A percentile compares a stretch with the other conserved stretches of the same genome.
phyloP scores from a whole-genome alignment of 2,888 invertebrate species.

The Gonocerus acuteangulatus region DNA sequence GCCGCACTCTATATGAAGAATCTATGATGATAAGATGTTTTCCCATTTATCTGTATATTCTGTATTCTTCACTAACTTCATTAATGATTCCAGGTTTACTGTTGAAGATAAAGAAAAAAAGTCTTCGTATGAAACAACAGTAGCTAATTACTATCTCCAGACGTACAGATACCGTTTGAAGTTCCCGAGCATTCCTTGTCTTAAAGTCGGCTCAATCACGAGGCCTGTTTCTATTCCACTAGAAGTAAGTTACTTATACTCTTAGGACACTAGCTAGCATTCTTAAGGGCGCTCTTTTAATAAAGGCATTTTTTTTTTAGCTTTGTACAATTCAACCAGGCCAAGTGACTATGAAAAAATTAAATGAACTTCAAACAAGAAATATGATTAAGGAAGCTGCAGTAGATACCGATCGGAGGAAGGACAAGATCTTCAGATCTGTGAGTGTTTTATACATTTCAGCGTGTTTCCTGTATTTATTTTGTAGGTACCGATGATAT shows the following conservation, averaged over 20 bases:
- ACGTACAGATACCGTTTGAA: constrained; percentile 47
- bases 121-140: constrained; percentile 40
- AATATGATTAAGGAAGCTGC: constrained; percentile 84
- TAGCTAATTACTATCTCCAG: constrained; percentile 46
- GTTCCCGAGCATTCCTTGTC: constrained; percentile 67
- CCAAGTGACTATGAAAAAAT: constrained; percentile 70
- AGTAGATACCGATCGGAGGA: constrained; percentile 65
- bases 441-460: constrained; percentile 25
- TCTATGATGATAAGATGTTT: too few species aligned
- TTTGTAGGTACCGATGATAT: too few species aligned
- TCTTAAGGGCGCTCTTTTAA: too few species aligned
- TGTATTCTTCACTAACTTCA: too few species aligned
- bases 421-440: constrained; percentile 68
- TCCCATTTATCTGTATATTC: too few species aligned
- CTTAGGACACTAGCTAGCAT: too few species aligned
- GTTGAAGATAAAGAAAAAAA: background rate
- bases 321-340: constrained; percentile 69
- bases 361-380: constrained; percentile 73
- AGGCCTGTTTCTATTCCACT: constrained; percentile 71
- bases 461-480: too few species aligned
- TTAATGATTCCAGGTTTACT: constrained; percentile 2
- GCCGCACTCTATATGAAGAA: too few species aligned
- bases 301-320: constrained; percentile 38
- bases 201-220: constrained; percentile 67
- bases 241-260: constrained; percentile 50